phyloP scores from a whole-genome alignment of 2,113 vertebrate species.

The Tiliqua scincoides region DNA sequence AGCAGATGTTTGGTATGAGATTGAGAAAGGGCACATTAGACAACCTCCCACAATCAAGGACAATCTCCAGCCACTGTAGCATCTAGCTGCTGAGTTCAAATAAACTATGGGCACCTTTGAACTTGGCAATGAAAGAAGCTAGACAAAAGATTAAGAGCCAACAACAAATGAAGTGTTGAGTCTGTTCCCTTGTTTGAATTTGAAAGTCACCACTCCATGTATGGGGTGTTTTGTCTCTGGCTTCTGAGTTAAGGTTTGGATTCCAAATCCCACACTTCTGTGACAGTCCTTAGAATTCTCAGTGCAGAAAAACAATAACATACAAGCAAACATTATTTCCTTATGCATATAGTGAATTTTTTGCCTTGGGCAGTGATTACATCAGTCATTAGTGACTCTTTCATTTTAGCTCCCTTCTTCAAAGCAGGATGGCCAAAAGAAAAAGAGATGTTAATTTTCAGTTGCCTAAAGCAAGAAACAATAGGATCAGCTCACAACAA shows the following conservation, averaged over 20 bases:
- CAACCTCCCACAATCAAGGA: not conserved
- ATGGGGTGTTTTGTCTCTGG: not conserved
- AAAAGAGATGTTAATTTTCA: not conserved
- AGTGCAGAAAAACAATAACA: too few relatives aligned
- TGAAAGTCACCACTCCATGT: not conserved
- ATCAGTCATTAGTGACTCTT: not conserved
- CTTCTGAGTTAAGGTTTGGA: not conserved
- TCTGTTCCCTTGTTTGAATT: fast-evolving
- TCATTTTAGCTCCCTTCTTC: not conserved
- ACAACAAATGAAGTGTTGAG: not conserved
- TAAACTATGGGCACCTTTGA: not conserved
- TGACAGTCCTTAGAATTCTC: too few relatives aligned
- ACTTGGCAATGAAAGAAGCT: slow-evolving; percentile 1
- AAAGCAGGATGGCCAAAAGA: not conserved
- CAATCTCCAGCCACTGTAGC: not conserved
- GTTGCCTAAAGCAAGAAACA: not conserved
- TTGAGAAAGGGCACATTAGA: not conserved
- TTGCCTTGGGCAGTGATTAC: not conserved
- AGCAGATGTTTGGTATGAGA: not conserved
- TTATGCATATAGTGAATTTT: not conserved
- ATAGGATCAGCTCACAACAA: not conserved
- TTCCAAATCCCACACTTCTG: too few relatives aligned
- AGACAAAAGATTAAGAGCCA: not conserved
- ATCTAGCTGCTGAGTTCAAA: not conserved
- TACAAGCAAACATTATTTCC: too few relatives aligned